A percentile compares a stretch with the other conserved stretches of the same genome.
These are phyloP conservation scores for Xyrichtys novacula DNA, from an alignment of 2,797 vertebrate species.

Conservation along the genomic window DNA sequence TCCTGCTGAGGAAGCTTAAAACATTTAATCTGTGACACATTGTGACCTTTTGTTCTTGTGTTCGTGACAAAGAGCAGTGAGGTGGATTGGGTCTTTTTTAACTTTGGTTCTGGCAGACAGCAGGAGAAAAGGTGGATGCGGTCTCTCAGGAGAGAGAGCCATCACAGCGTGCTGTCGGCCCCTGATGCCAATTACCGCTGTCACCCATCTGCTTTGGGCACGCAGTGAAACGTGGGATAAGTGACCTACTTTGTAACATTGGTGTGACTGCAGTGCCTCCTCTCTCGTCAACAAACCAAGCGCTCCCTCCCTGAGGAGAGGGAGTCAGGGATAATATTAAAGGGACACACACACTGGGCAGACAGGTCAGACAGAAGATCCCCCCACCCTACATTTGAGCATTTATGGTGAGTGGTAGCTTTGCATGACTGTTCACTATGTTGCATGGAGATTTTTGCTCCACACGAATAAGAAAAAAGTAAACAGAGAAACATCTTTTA, in stretches of 20 bases:
- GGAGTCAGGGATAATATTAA: conserved; percentile 21
- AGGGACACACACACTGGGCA: conserved; percentile 31
- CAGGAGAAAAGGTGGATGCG: conserved; percentile 52
- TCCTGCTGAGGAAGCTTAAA: conserved; percentile 27
- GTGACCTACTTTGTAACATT: conserved; percentile 79
- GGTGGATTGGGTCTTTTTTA: conserved; percentile 21
- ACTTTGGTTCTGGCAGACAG: conserved; percentile 53
- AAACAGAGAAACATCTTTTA: no score
- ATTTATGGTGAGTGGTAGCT: background rate
- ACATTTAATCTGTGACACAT: conserved; percentile 35
- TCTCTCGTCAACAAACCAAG: conserved; percentile 62
- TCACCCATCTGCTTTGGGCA: conserved; percentile 79
- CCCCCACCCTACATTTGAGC: background rate
- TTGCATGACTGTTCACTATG: no score
- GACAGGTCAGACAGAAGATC: conserved; percentile 10
- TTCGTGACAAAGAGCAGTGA: conserved; percentile 11
- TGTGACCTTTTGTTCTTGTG: conserved; percentile 46
- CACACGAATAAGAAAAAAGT: no score
- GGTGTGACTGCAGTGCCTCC: conserved; percentile 67
- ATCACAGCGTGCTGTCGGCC: conserved; percentile 59
- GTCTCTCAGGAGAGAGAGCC: conserved; percentile 66
- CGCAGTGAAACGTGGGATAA: conserved; percentile 71
- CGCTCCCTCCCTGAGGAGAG: conserved; percentile 38
- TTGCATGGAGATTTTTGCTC: no score
- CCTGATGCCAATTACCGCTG: conserved; percentile 80